Conservation (phyloP, 1,140 invertebrate species). For the Hycleus phaleratus region DNA sequence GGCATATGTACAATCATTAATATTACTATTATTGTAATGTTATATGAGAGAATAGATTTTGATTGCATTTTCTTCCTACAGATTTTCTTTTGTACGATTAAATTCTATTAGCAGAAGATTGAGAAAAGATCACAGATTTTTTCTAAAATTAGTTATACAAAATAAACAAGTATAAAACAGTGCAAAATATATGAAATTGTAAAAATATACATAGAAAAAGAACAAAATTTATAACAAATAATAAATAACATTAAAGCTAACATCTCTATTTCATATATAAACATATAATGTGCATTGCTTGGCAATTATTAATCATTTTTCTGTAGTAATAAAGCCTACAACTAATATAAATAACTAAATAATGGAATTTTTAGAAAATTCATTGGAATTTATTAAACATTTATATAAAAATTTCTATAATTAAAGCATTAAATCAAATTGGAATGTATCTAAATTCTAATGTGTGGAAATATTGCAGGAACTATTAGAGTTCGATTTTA, state of each 20-base stretch:
- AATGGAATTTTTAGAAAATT: no score
- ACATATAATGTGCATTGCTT: background rate
- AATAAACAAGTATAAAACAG: constrained; percentile 1
- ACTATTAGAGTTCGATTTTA: background rate
- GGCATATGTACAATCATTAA: background rate
- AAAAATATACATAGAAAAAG: background rate
- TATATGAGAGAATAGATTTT: constrained; percentile 17
- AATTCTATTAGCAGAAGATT: constrained; percentile 30
- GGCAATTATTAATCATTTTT: no score
- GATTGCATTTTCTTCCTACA: constrained; percentile 17
- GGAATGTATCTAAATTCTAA: no score
- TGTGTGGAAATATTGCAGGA: constrained; percentile 4
- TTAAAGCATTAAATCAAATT: no score
- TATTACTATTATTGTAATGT: background rate
- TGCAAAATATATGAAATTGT: constrained; percentile 1
- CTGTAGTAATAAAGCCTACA: no score
- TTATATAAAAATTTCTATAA: no score
- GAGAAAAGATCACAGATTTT: constrained; percentile 33
- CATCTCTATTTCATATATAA: background rate
- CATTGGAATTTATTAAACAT: no score
- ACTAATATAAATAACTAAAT: no score
- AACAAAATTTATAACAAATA: no score
- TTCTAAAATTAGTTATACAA: constrained; percentile 8
- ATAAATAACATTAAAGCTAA: background rate
- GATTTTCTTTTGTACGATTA: constrained; percentile 18